Evolutionary conservation across 2,797 vertebrate genomes (phyloP), one percentile per base, ranked within the genome.

Genomic region (Brotula barbata): DNA sequence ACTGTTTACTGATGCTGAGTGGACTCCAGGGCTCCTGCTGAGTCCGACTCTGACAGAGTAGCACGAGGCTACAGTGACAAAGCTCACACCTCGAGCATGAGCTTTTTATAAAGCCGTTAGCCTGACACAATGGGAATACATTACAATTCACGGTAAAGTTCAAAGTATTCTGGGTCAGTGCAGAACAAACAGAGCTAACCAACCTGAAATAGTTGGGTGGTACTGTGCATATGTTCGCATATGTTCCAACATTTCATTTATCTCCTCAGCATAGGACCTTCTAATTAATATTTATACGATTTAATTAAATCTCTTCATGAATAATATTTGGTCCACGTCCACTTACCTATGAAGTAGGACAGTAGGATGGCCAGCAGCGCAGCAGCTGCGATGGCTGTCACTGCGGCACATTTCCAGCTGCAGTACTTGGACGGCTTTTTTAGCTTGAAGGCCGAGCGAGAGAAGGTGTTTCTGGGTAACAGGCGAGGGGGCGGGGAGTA

Each of bases 371-470:
- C 96, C 85, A 99, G 89, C 76, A 98, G 91, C 52, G 95, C 88
- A 46, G 97, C 95, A 2, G 95, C 94, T 4, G 95, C 91, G 16
- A 98, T 98, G 78, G 97, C 96, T 0, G 95, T 94, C 64, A 99
- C 90, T 13, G 97, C 96, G 1, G 97, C 95, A 40, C 97, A 99
- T 87, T 98, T 99, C 97, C 97, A 99, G 92, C 96, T 98, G 88
- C 97, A 99, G 89, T 98, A 98, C 78, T 98, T 98, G 82, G 96
- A 97, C 55, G 97, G 96, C 43, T 98, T 98, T 92, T 99, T 99
- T 83, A 99, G 93, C 87, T 98, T 98, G 93, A 98, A 98, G 22
- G 97, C 95, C 59, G 95, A 97, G 87, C 97, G 93, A 81, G 97
- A 98, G 90, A 99, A 98, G 49, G 96, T 98, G 89, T 97, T 98